Conservation (phyloP, 2,797 vertebrate genomes). For the Catamblyrhynchus diadema region DNA sequence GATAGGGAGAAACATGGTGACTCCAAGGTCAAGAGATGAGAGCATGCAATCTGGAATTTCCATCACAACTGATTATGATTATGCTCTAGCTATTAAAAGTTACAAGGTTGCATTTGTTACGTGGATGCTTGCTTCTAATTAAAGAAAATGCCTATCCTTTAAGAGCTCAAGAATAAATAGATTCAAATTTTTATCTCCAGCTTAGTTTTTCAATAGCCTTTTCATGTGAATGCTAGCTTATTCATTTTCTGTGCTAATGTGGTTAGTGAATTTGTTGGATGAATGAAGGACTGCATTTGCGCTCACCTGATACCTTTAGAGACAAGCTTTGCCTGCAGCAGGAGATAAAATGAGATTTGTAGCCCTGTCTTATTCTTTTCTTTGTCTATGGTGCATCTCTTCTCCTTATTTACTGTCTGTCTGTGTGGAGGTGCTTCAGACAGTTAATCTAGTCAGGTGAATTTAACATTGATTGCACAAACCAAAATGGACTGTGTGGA, state of each 20-base stretch:
- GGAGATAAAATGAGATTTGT: neutral
- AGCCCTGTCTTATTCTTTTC: neutral
- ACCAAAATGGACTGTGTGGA: neutral
- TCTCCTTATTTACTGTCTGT: neutral
- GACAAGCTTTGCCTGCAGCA: neutral
- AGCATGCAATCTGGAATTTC: neutral
- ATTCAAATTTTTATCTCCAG: neutral
- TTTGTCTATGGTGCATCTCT: neutral
- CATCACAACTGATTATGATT: slow-evolving; percentile 19
- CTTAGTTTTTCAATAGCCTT: neutral
- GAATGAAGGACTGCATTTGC: neutral
- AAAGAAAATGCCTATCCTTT: neutral
- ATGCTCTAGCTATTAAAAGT: slow-evolving; percentile 34
- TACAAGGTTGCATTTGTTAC: slow-evolving; percentile 10
- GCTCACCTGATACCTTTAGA: neutral
- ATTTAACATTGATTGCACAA: neutral
- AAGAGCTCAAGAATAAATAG: neutral
- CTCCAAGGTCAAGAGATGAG: slow-evolving; percentile 29
- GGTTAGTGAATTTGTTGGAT: neutral
- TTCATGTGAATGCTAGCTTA: neutral
- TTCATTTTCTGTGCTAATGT: slow-evolving; percentile 2
- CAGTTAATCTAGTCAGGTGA: neutral
- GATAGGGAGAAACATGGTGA: neutral
- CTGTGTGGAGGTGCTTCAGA: neutral
- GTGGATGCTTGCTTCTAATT: slow-evolving; percentile 40